Evolutionary conservation across 2,888 invertebrate species (phyloP), one percentile per base, ranked within the genome.

Genomic region (Gymnocheta viridis): DNA sequence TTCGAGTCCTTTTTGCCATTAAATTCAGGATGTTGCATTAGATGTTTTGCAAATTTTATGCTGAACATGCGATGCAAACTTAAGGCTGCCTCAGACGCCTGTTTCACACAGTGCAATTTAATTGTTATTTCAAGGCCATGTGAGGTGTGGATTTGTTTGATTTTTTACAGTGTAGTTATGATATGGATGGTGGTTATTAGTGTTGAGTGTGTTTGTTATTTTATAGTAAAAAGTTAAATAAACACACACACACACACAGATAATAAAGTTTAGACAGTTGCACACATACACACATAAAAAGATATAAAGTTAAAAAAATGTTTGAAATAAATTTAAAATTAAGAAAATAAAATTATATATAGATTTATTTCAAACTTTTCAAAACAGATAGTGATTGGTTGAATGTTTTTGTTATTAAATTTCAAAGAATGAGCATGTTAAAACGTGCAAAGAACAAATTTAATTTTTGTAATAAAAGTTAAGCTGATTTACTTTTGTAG

Each of bases 31-130:
- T 79, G 82, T 62, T 79, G 79, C 76, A 82, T 79, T 35, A 85
- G 22, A 0, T 70, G 35, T 66, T 85, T 72, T 58, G 82, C 82
- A 73, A 84, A 66, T 73, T 78, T 81, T 60, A 86, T 86, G 88
- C 95, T 94, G 92, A 96, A 94, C 90, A 96, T 93, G 92, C 96
- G 94, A 92, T 96, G 95, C 90, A 96, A 93, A 91, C 94, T 93
- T 91, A 94, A 93, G 89, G 94, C 94, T 91, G 95, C 94, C 91
- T 94, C 93, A 90, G 93, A 93, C 89, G 95, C 95, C 95, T 96
- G n/a, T 69, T 67, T 93, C 90, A 72, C 24, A 17, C 47, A 62
- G 66, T 62, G 9, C 66, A 64, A 80, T 85, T 80, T 24, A 74
- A 51, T 62, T 44, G 51, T 62, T 67, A 58, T 66, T 54, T 70